A percentile compares a stretch with the other conserved stretches of the same genome.
phyloP scores from a whole-genome alignment of 2,113 vertebrate genomes.

The Cygnus buccinator region DNA sequence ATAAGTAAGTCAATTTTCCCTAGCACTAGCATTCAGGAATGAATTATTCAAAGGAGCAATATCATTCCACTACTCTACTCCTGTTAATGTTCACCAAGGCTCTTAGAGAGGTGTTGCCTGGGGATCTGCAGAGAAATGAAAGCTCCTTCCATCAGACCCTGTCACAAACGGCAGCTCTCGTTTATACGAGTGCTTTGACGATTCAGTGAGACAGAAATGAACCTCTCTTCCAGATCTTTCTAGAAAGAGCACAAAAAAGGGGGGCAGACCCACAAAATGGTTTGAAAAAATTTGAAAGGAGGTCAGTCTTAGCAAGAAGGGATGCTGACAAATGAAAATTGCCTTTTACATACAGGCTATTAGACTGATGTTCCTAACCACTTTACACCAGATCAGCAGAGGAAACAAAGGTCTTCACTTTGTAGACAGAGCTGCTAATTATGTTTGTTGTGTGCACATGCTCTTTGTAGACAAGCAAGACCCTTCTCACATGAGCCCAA shows the following conservation, averaged over 20 bases:
- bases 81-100: neutral
- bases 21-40: neutral
- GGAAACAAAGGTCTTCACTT: neutral
- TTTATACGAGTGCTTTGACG: neutral
- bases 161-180: neutral
- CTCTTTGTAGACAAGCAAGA: neutral
- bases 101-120: neutral
- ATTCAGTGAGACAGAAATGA: neutral
- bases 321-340: neutral
- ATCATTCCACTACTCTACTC: neutral
- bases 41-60: neutral
- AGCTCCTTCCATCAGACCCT: neutral
- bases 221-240: neutral
- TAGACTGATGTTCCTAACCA: neutral
- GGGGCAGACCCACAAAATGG: neutral
- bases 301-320: neutral
- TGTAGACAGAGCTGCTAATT: neutral
- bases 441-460: rapidly evolving
- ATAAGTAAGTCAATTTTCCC: neutral
- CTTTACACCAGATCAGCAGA: neutral
- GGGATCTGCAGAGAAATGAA: neutral
- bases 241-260: neutral
- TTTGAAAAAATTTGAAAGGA: neutral
- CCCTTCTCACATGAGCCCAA: neutral
- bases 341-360: neutral